These are phyloP conservation scores for Tenthredo scrophulariae DNA, from an alignment of 2,888 invertebrate genomes.

Conservation along the genomic window DNA sequence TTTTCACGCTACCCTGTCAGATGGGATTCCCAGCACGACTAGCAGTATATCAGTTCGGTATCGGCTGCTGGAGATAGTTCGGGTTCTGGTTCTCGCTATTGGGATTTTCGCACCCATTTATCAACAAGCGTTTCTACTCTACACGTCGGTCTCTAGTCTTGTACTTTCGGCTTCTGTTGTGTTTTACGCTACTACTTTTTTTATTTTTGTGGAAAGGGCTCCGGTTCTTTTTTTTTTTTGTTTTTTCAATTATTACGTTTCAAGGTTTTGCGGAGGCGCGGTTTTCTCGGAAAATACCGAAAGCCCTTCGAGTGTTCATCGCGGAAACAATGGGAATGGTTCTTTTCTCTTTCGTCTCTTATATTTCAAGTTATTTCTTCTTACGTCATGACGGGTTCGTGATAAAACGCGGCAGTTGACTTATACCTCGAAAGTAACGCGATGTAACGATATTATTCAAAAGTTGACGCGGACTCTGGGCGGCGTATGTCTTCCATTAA, in stretches of 20 bases:
- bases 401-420: conserved; percentile 6
- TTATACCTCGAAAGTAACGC: not conserved
- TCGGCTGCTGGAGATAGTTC: conserved; percentile 29
- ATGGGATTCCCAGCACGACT: not conserved
- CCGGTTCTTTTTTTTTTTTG: conserved; percentile 10
- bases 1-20: not conserved
- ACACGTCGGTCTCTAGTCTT: conserved; percentile 5
- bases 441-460: conserved; percentile 39
- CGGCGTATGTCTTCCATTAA: conserved; percentile 46
- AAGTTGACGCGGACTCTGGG: conserved; percentile 47
- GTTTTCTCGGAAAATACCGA: conserved; percentile 53
- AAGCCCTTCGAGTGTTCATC: conserved; percentile 47
- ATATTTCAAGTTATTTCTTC: not conserved
- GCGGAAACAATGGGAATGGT: conserved; percentile 52
- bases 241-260: conserved; percentile 3
- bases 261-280: not conserved
- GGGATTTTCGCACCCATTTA: conserved; percentile 71
- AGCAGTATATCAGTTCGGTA: not conserved
- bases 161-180: conserved; percentile 47
- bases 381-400: not conserved
- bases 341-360: not conserved
- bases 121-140: conserved; percentile 62
- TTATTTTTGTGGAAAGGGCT: conserved; percentile 30
- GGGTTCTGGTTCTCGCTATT: conserved; percentile 68
- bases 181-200: conserved; percentile 21